These are phyloP conservation scores for Nematopogon swammerdamellus DNA, from an alignment of 2,888 invertebrate genomes.

Conservation along the genomic window DNA sequence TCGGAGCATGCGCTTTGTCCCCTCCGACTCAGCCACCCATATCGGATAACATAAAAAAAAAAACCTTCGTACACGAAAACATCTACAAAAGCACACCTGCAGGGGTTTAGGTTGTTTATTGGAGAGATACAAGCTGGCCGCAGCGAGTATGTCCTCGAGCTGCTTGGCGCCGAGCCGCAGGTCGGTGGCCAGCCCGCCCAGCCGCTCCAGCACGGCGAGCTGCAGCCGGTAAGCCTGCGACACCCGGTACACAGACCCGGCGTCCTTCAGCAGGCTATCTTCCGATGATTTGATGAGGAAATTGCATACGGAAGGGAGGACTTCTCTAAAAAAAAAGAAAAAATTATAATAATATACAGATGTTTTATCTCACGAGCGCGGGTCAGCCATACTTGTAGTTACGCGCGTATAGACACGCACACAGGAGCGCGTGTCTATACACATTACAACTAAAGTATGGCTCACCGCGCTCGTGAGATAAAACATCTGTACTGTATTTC, in stretches of 20 bases:
- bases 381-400: no score
- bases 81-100: slow-evolving; percentile 43
- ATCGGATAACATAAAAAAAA: slow-evolving; percentile 3
- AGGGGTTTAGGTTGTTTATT: slow-evolving; percentile 58
- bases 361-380: no score
- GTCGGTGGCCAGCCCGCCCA: slow-evolving; percentile 40
- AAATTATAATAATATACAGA: neutral
- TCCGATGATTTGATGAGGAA: slow-evolving; percentile 49
- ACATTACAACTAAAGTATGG: no score
- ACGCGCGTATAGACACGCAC: neutral
- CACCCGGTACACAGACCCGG: slow-evolving; percentile 53
- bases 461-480: no score
- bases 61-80: no score
- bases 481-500: no score
- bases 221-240: slow-evolving; percentile 58
- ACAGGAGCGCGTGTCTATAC: neutral
- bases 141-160: slow-evolving; percentile 34
- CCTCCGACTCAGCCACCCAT: no score
- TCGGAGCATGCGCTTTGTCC: no score
- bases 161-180: slow-evolving; percentile 40
- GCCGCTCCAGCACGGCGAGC: slow-evolving; percentile 35
- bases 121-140: slow-evolving; percentile 52
- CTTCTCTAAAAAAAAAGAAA: slow-evolving; percentile 61
- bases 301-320: slow-evolving; percentile 59
- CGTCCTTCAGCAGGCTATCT: slow-evolving; percentile 59